Evolutionary conservation across 92 coral and sea anemone genomes (phyloP).

Genomic region (Metridium senile): DNA sequence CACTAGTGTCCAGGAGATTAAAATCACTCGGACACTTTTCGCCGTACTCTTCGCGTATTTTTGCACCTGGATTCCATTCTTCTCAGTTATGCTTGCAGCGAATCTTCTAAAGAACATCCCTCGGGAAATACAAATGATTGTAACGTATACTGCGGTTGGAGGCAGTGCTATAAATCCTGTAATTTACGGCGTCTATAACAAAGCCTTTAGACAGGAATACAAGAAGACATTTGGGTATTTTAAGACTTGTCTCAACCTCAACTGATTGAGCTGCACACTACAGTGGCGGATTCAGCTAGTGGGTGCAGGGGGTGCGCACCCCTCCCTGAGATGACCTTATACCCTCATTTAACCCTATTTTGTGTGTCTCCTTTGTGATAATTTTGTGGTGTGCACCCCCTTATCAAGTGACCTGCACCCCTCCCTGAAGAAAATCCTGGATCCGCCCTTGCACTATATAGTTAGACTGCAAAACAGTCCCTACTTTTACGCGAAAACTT

Average conservation of each 20-base stretch:
- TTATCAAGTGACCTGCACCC: too few relatives aligned
- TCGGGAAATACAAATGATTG: slow-evolving; percentile 10
- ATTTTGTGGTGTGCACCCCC: too few relatives aligned
- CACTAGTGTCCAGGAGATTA: slow-evolving; percentile 20
- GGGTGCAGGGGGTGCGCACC: too few relatives aligned
- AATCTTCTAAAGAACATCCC: not conserved
- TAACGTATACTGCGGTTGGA: not conserved
- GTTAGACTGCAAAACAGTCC: too few relatives aligned
- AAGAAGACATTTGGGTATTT: slow-evolving; percentile 7
- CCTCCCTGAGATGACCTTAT: too few relatives aligned
- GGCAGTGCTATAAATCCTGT: slow-evolving; percentile 30
- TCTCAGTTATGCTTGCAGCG: not conserved
- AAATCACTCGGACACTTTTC: slow-evolving; percentile 35
- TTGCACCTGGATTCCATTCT: slow-evolving; percentile 20
- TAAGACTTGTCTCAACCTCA: not conserved
- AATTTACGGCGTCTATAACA: slow-evolving; percentile 13
- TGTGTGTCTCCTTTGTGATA: too few relatives aligned
- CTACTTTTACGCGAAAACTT: too few relatives aligned
- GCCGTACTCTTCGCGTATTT: slow-evolving; percentile 13
- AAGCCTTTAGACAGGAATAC: slow-evolving; percentile 17
- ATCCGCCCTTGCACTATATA: too few relatives aligned
- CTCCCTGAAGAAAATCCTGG: too few relatives aligned
- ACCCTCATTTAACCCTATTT: too few relatives aligned
- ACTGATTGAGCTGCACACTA: not conserved
- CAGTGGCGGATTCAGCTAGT: not conserved